Base-by-base conservation (phyloP, 2,797 vertebrate genomes). In the Bradypodion ventrale region DNA sequence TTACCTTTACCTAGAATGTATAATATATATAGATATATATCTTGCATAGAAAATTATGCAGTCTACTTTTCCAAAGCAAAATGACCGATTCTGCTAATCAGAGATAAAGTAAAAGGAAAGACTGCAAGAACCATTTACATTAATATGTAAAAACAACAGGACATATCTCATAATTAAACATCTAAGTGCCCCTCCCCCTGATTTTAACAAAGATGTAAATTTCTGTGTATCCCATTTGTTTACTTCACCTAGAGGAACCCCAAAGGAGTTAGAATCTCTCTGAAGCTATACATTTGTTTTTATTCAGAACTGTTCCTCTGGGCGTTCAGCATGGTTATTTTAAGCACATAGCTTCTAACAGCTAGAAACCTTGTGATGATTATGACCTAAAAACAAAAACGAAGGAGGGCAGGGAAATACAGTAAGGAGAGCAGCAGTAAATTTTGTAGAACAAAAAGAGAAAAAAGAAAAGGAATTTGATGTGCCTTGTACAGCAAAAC, bases 401-500 rank as follows among this genome's bases (percentile, higher is more conserved):
- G 35, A 42, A 5, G 19, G 63, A 49, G 27, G 27, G 25, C n/a
- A n/a, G n/a, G 27, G 3, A 4, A 4, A 23, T 29, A 29, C 29
- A 5, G 19, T 9, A n/a, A 60, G 5, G n/a, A 82, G 62, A 62
- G 27, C 32, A 70, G n/a, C 40, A 16, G 29, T 44, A 27, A 25
- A 13, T 76, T 79, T 83, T 73, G 63, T 79, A 84, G 49, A 84
- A 82, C 15, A 77, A 78, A 91, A 84, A 40, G 77, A 63, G 12
- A 6, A n/a, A 12, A 4, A 91, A 84, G 40, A 79, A 65, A 12
- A 6, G 29, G 9, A 4, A n/a, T 83, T 68, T 42, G 72, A 0
- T 70, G 52, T 60, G 75, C 82, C 44, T 89, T 89, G 88, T n/a
- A n/a, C n/a, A n/a, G n/a, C 92, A 63, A n/a, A n/a, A n/a, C n/a